Conservation (phyloP, 2,888 invertebrate genomes). For the Ramazzottius varieornatus region DNA sequence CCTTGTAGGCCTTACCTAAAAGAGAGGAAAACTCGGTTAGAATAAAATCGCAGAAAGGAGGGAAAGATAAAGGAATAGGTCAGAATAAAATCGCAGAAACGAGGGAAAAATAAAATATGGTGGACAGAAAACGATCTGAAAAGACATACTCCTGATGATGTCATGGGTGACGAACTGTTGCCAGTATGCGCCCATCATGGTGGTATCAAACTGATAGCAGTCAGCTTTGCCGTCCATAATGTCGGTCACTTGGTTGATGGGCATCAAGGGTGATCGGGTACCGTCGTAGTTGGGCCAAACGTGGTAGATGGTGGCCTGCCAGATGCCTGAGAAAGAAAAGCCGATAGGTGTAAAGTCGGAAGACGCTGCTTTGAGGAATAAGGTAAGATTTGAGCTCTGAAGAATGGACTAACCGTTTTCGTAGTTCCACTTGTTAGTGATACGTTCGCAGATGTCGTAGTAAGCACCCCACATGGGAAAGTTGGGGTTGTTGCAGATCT, state of each 20-base stretch:
- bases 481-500: neutral
- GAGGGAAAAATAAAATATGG: no score
- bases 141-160: neutral
- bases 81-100: no score
- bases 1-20: neutral
- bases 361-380: no score
- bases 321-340: neutral
- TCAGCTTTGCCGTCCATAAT: neutral
- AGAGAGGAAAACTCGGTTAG: neutral
- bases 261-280: neutral
- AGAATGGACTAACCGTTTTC: no score
- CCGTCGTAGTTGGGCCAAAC: constrained; percentile 1
- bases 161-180: neutral
- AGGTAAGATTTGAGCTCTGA: no score
- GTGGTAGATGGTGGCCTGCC: neutral
- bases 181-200: neutral
- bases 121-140: no score
- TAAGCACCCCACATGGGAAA: neutral
- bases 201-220: neutral
- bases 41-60: no score
- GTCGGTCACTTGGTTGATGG: neutral
- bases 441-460: neutral
- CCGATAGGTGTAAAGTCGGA: no score
- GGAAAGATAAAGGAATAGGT: no score
- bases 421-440: neutral